A percentile compares a stretch with the other conserved stretches of the same genome.
phyloP scores from a whole-genome alignment of 2,888 invertebrate genomes.

The Coelopa pilipes region DNA sequence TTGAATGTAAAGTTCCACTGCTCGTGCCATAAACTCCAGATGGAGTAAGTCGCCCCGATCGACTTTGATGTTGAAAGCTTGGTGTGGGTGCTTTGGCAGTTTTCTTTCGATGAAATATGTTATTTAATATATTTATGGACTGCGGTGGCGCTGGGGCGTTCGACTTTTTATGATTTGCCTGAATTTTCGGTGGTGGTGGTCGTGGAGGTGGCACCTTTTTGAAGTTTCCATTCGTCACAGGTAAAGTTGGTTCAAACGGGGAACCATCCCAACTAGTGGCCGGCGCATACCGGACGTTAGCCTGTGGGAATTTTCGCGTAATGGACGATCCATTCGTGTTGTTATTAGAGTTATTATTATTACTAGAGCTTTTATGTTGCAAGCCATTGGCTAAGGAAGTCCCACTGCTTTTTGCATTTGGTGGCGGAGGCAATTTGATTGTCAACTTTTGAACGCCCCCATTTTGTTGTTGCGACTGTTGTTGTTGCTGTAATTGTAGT shows the following conservation, averaged over 20 bases:
- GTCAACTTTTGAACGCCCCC: slow-evolving; percentile 57
- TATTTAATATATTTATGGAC: slow-evolving; percentile 60
- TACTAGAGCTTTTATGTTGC: slow-evolving; percentile 16
- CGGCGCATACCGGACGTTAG: slow-evolving; percentile 59
- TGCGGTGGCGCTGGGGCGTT: slow-evolving; percentile 51
- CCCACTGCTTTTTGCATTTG: slow-evolving; percentile 45
- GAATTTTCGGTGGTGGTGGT: slow-evolving; percentile 64
- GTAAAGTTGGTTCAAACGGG: slow-evolving; percentile 54
- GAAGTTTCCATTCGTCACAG: slow-evolving; percentile 45
- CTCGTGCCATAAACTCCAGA: slow-evolving; percentile 58
- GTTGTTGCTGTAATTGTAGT: slow-evolving; percentile 51
- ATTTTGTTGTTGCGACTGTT: slow-evolving; percentile 55
- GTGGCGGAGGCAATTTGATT: slow-evolving; percentile 65
- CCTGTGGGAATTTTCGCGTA: slow-evolving; percentile 62
- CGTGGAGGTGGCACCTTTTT: slow-evolving; percentile 65
- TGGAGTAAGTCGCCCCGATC: slow-evolving; percentile 29
- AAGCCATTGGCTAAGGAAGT: slow-evolving; percentile 23
- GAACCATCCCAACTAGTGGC: slow-evolving; percentile 64
- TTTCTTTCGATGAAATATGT: slow-evolving; percentile 63
- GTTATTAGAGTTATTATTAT: slow-evolving; percentile 28
- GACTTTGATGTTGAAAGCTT: neutral
- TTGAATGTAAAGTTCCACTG: slow-evolving; percentile 47
- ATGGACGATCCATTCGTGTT: slow-evolving; percentile 49
- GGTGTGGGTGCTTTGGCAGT: slow-evolving; percentile 49
- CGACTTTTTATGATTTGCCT: slow-evolving; percentile 49